phyloP scores from a whole-genome alignment of 1,140 invertebrate genomes.

The Magallana ariakensis region DNA sequence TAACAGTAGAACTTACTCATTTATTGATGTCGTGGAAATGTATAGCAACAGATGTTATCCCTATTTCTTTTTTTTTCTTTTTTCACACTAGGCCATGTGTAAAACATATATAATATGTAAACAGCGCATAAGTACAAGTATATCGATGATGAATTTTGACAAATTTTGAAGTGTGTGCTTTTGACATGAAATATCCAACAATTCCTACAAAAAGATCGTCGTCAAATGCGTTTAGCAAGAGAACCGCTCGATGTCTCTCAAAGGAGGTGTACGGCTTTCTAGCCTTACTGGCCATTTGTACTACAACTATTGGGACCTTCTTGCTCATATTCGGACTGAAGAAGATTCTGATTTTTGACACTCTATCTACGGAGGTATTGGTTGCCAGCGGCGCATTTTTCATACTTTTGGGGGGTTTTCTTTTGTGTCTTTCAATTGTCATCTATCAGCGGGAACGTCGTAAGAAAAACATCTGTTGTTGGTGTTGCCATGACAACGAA shows the following conservation, averaged over 20 bases:
- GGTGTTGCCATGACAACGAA: conserved; percentile 14
- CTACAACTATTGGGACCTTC: neutral
- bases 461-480: conserved; percentile 28
- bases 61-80: no score
- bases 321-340: conserved; percentile 23
- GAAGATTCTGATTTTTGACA: conserved; percentile 5
- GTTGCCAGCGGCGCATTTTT: neutral
- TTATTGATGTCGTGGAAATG: no score
- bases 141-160: no score
- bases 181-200: no score
- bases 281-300: neutral
- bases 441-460: conserved; percentile 14
- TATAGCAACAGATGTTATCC: no score
- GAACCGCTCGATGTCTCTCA: neutral
- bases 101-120: no score
- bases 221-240: neutral
- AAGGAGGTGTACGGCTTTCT: conserved; percentile 29
- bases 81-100: no score
- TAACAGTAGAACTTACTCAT: no score
- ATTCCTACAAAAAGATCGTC: no score
- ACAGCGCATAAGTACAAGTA: no score
- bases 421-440: conserved; percentile 12
- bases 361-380: neutral
- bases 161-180: no score
- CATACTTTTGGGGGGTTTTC: neutral